Base-by-base conservation (phyloP, 2,797 vertebrate genomes). In the Characodon lateralis region DNA sequence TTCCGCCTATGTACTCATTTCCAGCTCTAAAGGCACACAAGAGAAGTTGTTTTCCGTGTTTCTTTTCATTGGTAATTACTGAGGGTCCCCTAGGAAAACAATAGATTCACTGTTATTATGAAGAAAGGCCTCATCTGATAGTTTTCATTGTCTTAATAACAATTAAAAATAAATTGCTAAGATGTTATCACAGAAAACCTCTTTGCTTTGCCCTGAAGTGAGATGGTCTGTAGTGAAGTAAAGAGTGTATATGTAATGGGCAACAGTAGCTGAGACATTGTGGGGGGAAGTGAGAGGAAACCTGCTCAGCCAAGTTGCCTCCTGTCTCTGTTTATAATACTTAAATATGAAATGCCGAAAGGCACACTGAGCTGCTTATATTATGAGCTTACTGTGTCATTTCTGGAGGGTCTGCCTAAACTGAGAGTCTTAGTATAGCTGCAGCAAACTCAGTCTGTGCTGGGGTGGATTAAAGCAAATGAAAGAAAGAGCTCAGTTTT, bases 11-110 rank as follows among this genome's bases (percentile, higher is more conserved):
- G 72, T 78, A 73, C 81, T 86, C 80, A 35, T 90, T 81, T 72
- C 81, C 77, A 76, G 85, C 91, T 83, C 91, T 92, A 87, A 92
- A 88, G 87, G 81, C 89, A 91, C 88, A 92, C 95, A 91, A 91
- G 85, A 82, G 86, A 88, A 81, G 82, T 85, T 14, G 31, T 78
- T 75, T 83, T 80, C 81, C 81, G 76, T 77, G 83, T 81, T 89
- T 70, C 78, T 78, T 79, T 89, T 91, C 89, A 88, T 94, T 93
- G 88, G 90, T 93, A 95, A 94, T 95, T 93, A 93, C 92, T 88
- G 6, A 76, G 66, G 78, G 65, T 89, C 92, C 90, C 91, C 84
- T 86, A 83, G 89, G 91, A 94, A 84, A 86, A 80, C 82, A 89
- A 84, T 94, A 93, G 93, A 91, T 82, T 91, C 72, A 35, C 84